Conservation (phyloP, 2,888 invertebrate genomes). For the Agelastica alni region DNA sequence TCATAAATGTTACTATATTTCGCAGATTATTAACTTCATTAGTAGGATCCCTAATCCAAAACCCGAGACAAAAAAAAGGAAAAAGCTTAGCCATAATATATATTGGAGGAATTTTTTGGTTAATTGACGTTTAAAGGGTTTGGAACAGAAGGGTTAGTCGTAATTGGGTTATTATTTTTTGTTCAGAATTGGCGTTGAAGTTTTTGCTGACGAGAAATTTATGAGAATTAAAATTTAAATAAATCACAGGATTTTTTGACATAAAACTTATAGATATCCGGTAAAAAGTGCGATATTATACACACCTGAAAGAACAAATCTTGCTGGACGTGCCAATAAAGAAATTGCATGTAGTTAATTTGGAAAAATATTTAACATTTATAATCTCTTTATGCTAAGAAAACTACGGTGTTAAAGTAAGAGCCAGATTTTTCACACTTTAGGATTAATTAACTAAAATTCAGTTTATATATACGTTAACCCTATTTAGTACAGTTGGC, state of each 20-base stretch:
- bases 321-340: too few species aligned
- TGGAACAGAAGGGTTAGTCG: not conserved
- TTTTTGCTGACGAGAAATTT: not conserved
- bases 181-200: not conserved
- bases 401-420: too few species aligned
- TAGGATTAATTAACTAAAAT: too few species aligned
- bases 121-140: constrained; percentile 4
- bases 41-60: not conserved
- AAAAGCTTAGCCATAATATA: not conserved
- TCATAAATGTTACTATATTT: not conserved
- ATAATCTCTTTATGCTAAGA: too few species aligned
- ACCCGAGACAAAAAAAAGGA: not conserved
- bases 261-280: not conserved
- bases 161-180: constrained; percentile 8
- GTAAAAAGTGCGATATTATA: too few species aligned
- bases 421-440: too few species aligned
- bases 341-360: too few species aligned
- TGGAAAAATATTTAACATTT: too few species aligned
- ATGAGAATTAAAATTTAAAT: not conserved
- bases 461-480: too few species aligned
- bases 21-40: not conserved
- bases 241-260: not conserved
- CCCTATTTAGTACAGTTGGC: too few species aligned
- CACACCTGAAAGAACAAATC: too few species aligned
- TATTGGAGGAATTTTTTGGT: not conserved